Base-by-base conservation (phyloP, 2,888 invertebrate species). In the Monopis laevigella region DNA sequence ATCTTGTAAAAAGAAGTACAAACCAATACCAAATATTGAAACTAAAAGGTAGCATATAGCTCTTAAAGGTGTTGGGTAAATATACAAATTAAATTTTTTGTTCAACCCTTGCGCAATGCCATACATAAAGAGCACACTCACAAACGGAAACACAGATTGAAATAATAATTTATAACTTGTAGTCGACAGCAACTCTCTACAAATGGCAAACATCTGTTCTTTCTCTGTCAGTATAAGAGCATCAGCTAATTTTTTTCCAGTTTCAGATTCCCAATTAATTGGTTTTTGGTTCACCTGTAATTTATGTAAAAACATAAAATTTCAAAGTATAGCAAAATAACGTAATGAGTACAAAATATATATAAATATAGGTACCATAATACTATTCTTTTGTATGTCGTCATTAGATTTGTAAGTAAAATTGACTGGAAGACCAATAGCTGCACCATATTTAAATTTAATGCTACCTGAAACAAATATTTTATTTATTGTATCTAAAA, bases 121-220 rank as follows among this genome's bases (percentile, higher is more conserved):
- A 55, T 87, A 88, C 2, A 82, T 70, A 30, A 70, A 47, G 34
- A 84, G 57, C 40, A 86, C 57, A 29, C 78, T 63, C 0, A 67
- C 38, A 39, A 82, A 65, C 40, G 85, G 82, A 51, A 82, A 82
- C 1, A 77, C 40, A 1, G 84, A 78, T 47, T 89, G 86, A 34
- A 84, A 56, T 1, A 85, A 61, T 2, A 86, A 63, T 56, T 86
- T 84, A 44, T 83, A 65, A 27, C 85, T 85, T 46, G 85, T 80
- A 2, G 84, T 61, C 67, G 86, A 84, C 43, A 88, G 60, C 40
- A 94, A 83, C 64, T 92, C 88, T 50, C 88, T 82, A 43, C 91
- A 92, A 17, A 94, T 85, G 1, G 88, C 92, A 77, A 91, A 94
- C 45, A 89, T 80, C 61, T 92, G 87, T 7, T 91, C 93, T 46